Percentiles rank a stretch among this genome's conserved stretches.
phyloP scores from a whole-genome alignment of 2,797 vertebrate species.

The Syndactyla subalaris region DNA sequence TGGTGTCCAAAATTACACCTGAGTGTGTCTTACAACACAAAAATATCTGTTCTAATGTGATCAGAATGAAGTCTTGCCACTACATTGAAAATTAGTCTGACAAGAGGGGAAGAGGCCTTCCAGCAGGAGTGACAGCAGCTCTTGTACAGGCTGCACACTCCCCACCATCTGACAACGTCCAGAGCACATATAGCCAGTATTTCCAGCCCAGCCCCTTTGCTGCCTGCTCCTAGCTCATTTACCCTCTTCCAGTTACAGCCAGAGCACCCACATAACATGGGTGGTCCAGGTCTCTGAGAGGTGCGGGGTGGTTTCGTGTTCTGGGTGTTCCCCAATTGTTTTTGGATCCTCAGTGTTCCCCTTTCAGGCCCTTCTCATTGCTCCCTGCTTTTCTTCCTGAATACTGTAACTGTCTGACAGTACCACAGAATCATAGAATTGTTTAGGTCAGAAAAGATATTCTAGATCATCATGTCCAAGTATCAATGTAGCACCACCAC shows the following conservation, averaged over 20 bases:
- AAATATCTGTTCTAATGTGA: background rate
- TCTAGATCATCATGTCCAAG: background rate
- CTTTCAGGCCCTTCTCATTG: background rate
- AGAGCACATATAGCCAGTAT: background rate
- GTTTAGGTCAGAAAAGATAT: background rate
- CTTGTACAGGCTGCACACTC: background rate
- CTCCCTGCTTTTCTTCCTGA: background rate
- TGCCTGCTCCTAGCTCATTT: background rate
- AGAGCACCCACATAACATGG: accelerated
- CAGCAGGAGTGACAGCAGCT: background rate
- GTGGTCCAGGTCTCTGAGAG: background rate
- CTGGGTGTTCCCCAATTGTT: background rate
- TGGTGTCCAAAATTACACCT: background rate
- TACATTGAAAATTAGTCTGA: background rate
- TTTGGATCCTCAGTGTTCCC: background rate
- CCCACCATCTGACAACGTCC: background rate
- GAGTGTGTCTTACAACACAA: background rate
- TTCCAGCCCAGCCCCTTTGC: background rate
- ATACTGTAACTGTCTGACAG: background rate
- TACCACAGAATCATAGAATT: background rate
- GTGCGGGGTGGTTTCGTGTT: background rate
- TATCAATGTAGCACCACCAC: background rate
- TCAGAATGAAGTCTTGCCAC: background rate
- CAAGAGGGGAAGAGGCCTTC: background rate
- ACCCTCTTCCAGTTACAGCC: background rate